Conservation (phyloP, 2,888 invertebrate species). For the Caenorhabditis becei region DNA sequence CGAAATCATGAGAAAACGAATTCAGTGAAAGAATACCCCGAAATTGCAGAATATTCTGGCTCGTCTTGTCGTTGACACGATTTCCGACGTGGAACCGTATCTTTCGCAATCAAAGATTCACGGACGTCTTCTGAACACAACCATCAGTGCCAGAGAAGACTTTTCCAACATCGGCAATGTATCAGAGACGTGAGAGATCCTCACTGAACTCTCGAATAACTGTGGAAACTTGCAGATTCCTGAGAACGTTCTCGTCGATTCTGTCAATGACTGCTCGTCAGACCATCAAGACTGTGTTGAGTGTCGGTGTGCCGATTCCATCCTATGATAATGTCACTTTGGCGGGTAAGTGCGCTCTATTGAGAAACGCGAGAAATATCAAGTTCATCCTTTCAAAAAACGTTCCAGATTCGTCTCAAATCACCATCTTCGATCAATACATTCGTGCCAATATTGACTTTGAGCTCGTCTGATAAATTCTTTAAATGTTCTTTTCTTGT, state of each 20-base stretch:
- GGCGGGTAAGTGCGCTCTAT: slow-evolving; percentile 47
- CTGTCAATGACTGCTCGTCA: slow-evolving; percentile 69
- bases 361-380: too few species aligned
- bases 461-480: slow-evolving; percentile 28
- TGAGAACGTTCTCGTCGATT: slow-evolving; percentile 65
- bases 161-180: slow-evolving; percentile 75
- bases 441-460: slow-evolving; percentile 66
- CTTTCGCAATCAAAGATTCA: slow-evolving; percentile 62
- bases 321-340: slow-evolving; percentile 75
- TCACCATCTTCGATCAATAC: slow-evolving; percentile 62
- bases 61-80: slow-evolving; percentile 67
- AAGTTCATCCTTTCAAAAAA: too few species aligned
- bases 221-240: slow-evolving; percentile 64
- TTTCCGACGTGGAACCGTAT: slow-evolving; percentile 66
- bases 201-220: background rate
- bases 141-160: slow-evolving; percentile 58
- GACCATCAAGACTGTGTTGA: slow-evolving; percentile 64
- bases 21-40: too few species aligned
- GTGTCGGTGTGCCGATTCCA: slow-evolving; percentile 75
- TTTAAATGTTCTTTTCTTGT: background rate
- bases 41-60: slow-evolving; percentile 69
- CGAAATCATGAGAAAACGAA: too few species aligned
- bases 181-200: slow-evolving; percentile 58
- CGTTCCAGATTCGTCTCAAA: slow-evolving; percentile 56
- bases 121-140: slow-evolving; percentile 67